Conservation (phyloP, 1,140 invertebrate genomes). For the Hypsibius dujardini region DNA sequence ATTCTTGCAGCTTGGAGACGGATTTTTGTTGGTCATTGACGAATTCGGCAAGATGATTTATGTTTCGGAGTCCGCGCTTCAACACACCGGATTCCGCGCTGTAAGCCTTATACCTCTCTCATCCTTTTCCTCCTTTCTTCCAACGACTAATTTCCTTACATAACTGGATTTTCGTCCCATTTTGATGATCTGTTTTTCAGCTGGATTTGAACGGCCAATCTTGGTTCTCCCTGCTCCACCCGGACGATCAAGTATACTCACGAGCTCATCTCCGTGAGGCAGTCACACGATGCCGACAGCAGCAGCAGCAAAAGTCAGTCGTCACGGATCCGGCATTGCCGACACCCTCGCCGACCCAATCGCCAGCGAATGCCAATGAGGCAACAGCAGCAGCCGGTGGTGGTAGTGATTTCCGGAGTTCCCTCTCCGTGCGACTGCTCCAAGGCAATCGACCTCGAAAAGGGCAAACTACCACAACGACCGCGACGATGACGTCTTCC, state of each 20-base stretch:
- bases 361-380: neutral
- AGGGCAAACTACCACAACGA: no score
- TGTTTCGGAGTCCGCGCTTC: neutral
- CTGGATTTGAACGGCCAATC: neutral
- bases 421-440: no score
- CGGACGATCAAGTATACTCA: constrained; percentile 10
- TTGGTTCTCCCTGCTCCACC: constrained; percentile 8
- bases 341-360: neutral
- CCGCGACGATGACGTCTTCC: no score
- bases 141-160: no score
- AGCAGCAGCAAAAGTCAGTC: neutral
- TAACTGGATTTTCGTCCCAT: no score
- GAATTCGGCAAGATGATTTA: constrained; percentile 1
- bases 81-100: neutral
- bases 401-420: no score
- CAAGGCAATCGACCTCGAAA: no score
- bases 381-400: no score
- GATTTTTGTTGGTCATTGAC: constrained; percentile 8
- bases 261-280: neutral
- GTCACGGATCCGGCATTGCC: neutral
- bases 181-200: neutral
- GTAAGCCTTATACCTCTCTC: neutral
- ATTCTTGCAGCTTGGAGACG: neutral
- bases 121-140: no score
- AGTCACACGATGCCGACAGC: neutral